Evolutionary conservation across 1,140 invertebrate species (phyloP).

Genomic region (Pseudoatta argentina): DNA sequence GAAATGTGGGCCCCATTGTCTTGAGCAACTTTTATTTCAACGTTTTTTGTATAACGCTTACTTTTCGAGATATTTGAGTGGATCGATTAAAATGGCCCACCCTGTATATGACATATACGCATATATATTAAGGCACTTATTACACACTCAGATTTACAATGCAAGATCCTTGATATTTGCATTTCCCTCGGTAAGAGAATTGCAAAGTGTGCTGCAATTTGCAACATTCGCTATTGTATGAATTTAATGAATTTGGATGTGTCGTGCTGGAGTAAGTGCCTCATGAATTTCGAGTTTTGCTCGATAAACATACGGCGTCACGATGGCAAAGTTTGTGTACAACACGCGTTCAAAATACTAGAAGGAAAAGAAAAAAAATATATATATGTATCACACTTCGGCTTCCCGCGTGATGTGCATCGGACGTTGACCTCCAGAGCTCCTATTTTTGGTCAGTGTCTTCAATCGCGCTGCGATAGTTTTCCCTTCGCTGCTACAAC

Average conservation of each 20-base stretch:
- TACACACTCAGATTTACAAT: too few species aligned
- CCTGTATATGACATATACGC: too few species aligned
- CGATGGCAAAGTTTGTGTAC: not conserved
- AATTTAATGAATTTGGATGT: conserved; percentile 8
- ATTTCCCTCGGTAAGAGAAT: not conserved
- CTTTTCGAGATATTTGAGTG: too few species aligned
- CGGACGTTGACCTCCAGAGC: conserved; percentile 35
- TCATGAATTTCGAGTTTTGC: conserved; percentile 37
- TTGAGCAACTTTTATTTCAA: too few species aligned
- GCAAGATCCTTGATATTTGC: conserved; percentile 21
- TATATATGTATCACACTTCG: conserved; percentile 15
- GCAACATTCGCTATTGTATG: conserved; percentile 31
- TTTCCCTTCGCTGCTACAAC: not conserved
- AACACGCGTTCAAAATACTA: conserved; percentile 39
- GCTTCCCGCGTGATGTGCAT: not conserved
- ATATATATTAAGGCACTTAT: too few species aligned
- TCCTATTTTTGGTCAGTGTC: conserved; percentile 40
- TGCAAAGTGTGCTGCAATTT: conserved; percentile 10
- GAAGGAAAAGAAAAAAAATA: conserved; percentile 33
- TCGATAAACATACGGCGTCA: conserved; percentile 21
- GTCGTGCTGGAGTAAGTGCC: not conserved
- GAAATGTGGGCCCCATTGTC: too few species aligned
- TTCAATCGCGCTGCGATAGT: conserved; percentile 20
- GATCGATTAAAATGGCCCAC: too few species aligned
- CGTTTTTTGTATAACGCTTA: too few species aligned